phyloP scores from a whole-genome alignment of 2,888 invertebrate species.

The Drosophila buzzatii region DNA sequence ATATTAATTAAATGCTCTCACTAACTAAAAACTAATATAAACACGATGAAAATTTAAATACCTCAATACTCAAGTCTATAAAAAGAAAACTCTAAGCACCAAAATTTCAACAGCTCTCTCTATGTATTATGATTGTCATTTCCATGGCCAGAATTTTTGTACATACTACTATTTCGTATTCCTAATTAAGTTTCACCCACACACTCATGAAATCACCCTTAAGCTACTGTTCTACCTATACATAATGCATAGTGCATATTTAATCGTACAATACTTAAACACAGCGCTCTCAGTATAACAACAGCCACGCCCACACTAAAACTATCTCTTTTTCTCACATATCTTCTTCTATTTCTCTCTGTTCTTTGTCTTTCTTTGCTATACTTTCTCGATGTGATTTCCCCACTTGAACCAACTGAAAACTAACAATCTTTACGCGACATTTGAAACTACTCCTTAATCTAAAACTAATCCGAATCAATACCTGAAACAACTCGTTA shows the following conservation, averaged over 20 bases:
- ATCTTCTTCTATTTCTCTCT: constrained; percentile 59
- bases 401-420: constrained; percentile 43
- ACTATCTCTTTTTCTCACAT: constrained; percentile 68
- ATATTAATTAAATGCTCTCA: constrained; percentile 51
- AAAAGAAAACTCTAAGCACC: constrained; percentile 35
- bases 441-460: constrained; percentile 40
- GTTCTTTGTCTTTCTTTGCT: constrained; percentile 68
- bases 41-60: constrained; percentile 35
- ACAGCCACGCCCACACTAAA: constrained; percentile 68
- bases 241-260: constrained; percentile 21
- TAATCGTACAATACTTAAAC: constrained; percentile 37
- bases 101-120: constrained; percentile 47
- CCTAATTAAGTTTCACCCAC: constrained; percentile 36
- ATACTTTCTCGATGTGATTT: constrained; percentile 62
- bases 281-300: constrained; percentile 35
- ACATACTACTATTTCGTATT: constrained; percentile 54
- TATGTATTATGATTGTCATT: constrained; percentile 19
- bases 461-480: constrained; percentile 23
- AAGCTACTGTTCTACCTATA: constrained; percentile 33
- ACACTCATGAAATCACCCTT: constrained; percentile 25
- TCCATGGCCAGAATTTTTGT: constrained; percentile 71
- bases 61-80: constrained; percentile 22
- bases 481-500: constrained; percentile 31
- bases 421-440: constrained; percentile 43
- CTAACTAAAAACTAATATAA: constrained; percentile 44